Conservation (phyloP, 2,888 invertebrate species). For the Melieria picta region DNA sequence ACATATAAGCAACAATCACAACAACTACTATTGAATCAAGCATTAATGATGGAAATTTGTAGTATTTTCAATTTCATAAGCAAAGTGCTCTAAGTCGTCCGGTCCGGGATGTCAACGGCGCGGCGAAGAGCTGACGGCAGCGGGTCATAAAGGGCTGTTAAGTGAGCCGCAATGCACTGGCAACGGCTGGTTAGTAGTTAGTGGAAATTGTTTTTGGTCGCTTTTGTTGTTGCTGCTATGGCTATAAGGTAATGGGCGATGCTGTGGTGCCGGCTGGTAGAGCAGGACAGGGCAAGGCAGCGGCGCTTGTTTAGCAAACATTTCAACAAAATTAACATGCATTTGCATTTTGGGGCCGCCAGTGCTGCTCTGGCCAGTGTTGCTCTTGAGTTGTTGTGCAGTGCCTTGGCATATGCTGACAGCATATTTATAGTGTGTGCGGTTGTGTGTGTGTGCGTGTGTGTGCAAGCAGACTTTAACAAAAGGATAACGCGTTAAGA, state of each 20-base stretch:
- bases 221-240: neutral
- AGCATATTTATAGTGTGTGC: neutral
- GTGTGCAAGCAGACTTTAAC: slow-evolving; percentile 8
- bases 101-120: too few relatives aligned
- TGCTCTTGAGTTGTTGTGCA: neutral
- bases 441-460: neutral
- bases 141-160: too few relatives aligned
- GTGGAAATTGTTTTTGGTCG: too few relatives aligned
- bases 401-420: neutral
- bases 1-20: too few relatives aligned
- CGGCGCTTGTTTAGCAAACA: slow-evolving; percentile 31
- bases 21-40: too few relatives aligned
- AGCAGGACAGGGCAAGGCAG: neutral
- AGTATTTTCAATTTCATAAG: too few relatives aligned
- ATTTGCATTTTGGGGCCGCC: slow-evolving; percentile 22
- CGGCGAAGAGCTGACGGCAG: too few relatives aligned
- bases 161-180: too few relatives aligned
- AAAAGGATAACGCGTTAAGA: slow-evolving; percentile 35
- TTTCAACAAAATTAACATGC: slow-evolving; percentile 41
- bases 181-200: too few relatives aligned
- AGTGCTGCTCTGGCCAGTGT: neutral
- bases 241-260: slow-evolving; percentile 2
- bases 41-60: too few relatives aligned
- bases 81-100: too few relatives aligned
- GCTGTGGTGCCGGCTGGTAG: neutral